Conservation (phyloP, 2,888 invertebrate species). For the Pasiphila rectangulata region DNA sequence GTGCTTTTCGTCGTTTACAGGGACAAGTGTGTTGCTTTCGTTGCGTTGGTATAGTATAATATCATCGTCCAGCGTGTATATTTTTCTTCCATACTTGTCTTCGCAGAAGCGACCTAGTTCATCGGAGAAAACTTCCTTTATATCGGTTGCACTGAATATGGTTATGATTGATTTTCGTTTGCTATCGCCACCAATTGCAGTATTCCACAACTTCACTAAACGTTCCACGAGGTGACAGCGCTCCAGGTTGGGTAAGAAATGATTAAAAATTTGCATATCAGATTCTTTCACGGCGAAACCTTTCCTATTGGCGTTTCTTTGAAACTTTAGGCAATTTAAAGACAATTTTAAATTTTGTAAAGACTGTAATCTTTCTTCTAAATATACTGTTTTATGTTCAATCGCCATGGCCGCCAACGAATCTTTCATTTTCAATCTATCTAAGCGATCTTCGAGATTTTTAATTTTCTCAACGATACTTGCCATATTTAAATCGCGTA, state of each 20-base stretch:
- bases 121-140: slow-evolving; percentile 40
- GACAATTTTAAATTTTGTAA: slow-evolving; percentile 41
- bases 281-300: slow-evolving; percentile 3
- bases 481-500: slow-evolving; percentile 28
- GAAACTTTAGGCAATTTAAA: slow-evolving; percentile 30
- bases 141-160: slow-evolving; percentile 38
- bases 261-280: slow-evolving; percentile 40
- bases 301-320: slow-evolving; percentile 7
- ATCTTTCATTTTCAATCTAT: slow-evolving; percentile 29
- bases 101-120: slow-evolving; percentile 37
- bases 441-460: slow-evolving; percentile 37
- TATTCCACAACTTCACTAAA: slow-evolving; percentile 40
- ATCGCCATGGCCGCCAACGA: slow-evolving; percentile 38
- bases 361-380: slow-evolving; percentile 41
- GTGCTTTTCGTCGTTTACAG: slow-evolving; percentile 38
- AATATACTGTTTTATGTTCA: slow-evolving; percentile 42
- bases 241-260: slow-evolving; percentile 38
- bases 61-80: slow-evolving; percentile 34
- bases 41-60: slow-evolving; percentile 39
- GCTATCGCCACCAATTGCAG: slow-evolving; percentile 25
- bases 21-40: slow-evolving; percentile 36
- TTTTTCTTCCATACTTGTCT: slow-evolving; percentile 43
- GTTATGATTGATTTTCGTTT: slow-evolving; percentile 40
- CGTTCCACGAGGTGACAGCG: slow-evolving; percentile 42
- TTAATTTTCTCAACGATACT: slow-evolving; percentile 40